phyloP scores from a whole-genome alignment of 2,113 vertebrate genomes.

The Semnopithecus entellus region DNA sequence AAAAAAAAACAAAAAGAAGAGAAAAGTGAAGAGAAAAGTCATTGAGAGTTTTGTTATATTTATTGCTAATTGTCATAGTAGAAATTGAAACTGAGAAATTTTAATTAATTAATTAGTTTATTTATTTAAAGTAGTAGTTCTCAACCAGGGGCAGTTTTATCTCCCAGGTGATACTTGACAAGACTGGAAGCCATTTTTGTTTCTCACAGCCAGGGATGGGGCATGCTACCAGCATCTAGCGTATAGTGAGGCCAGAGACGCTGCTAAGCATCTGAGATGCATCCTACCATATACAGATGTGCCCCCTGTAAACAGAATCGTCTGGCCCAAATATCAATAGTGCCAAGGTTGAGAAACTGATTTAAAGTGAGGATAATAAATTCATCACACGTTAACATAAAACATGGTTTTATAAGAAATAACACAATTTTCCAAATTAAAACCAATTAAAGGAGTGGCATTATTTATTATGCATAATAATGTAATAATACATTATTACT shows the following conservation, averaged over 20 bases:
- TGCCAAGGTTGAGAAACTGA: not conserved
- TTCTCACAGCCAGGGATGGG: not conserved
- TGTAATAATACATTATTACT: too few relatives aligned
- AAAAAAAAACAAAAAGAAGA: too few relatives aligned
- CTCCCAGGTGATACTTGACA: not conserved
- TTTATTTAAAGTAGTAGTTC: not conserved
- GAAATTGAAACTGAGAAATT: not conserved
- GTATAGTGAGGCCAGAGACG: not conserved
- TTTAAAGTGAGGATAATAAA: not conserved
- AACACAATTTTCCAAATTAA: not conserved
- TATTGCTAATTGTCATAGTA: not conserved
- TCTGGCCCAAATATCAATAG: not conserved
- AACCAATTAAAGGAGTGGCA: not conserved
- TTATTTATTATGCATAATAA: not conserved
- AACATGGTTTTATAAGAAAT: not conserved
- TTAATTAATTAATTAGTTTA: not conserved
- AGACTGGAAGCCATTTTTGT: not conserved
- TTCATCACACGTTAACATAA: not conserved
- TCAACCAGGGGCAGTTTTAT: not conserved
- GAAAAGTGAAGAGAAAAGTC: too few relatives aligned
- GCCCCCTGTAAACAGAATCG: not conserved
- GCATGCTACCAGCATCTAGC: not conserved
- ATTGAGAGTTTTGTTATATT: not conserved
- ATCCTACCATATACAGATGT: rapidly evolving
- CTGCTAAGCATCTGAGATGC: too few relatives aligned